phyloP scores from a whole-genome alignment of 2,797 vertebrate species.

The Melopsittacus undulatus region DNA sequence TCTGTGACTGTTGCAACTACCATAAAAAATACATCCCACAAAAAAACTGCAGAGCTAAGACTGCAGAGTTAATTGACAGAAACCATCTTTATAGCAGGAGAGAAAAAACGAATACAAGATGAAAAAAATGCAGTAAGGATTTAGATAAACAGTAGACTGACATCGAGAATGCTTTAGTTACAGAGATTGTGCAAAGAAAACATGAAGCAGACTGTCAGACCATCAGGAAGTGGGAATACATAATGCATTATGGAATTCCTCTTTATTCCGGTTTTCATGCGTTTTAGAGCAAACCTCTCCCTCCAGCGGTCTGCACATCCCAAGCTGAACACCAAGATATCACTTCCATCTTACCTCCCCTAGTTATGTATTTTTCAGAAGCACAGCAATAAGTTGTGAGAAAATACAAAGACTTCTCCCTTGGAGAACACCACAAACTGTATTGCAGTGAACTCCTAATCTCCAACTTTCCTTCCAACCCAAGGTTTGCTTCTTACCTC shows the following conservation, averaged over 20 bases:
- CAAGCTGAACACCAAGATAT: neutral
- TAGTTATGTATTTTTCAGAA: neutral
- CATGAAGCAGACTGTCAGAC: neutral
- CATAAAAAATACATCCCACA: neutral
- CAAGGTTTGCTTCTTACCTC: neutral
- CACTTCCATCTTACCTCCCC: neutral
- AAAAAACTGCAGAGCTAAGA: neutral
- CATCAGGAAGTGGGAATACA: neutral
- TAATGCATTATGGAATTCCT: neutral
- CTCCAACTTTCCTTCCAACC: neutral
- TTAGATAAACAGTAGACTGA: neutral
- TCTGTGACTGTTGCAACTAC: neutral
- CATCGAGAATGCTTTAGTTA: neutral
- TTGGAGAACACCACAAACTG: neutral
- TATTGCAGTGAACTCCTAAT: neutral
- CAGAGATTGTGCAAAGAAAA: neutral
- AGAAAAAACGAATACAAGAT: neutral
- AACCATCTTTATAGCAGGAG: neutral
- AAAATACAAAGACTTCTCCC: neutral
- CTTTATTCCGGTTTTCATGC: neutral
- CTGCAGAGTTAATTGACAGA: neutral
- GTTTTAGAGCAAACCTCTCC: neutral
- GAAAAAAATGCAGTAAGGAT: neutral
- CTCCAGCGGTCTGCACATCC: neutral
- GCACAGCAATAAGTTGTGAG: neutral